These are phyloP conservation scores for Tretioscincus oriximinensis DNA, from an alignment of 2,113 vertebrate species.

Conservation along the genomic window DNA sequence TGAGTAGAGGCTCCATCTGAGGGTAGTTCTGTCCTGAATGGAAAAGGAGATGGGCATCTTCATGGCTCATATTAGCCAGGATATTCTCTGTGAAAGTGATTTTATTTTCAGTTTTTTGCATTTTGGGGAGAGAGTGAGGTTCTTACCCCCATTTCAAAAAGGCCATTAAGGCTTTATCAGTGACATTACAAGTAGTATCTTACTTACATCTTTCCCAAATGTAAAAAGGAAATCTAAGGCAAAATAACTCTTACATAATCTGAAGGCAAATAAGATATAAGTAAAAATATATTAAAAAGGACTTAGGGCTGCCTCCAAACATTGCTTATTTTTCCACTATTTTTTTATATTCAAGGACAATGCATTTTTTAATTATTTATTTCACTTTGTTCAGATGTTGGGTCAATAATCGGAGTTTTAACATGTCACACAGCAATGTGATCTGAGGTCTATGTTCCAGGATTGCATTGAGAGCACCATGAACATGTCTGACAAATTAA, in stretches of 20 bases:
- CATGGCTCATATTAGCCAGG: not conserved
- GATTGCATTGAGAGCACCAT: no score
- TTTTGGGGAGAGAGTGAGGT: no score
- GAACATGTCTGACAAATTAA: no score
- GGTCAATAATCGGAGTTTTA: no score
- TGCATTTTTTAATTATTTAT: no score
- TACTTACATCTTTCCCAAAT: slow-evolving; percentile 5
- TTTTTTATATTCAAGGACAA: no score
- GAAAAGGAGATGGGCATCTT: slow-evolving; percentile 5
- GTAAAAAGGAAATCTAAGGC: not conserved
- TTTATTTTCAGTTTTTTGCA: slow-evolving; percentile 21
- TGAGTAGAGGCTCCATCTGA: slow-evolving; percentile 18
- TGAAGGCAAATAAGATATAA: not conserved
- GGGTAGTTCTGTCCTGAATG: slow-evolving; percentile 1
- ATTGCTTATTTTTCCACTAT: no score
- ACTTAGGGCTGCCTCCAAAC: no score
- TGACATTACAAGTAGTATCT: slow-evolving; percentile 29
- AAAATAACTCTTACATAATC: no score
- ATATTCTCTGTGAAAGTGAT: not conserved
- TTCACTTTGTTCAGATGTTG: no score
- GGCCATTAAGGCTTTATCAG: slow-evolving; percentile 5
- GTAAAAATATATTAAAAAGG: not conserved
- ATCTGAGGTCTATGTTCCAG: no score
- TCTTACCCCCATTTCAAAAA: slow-evolving; percentile 17
- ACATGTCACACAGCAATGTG: no score